Evolutionary conservation across 1,140 invertebrate species (phyloP).

Genomic region (Chironomus tepperi): DNA sequence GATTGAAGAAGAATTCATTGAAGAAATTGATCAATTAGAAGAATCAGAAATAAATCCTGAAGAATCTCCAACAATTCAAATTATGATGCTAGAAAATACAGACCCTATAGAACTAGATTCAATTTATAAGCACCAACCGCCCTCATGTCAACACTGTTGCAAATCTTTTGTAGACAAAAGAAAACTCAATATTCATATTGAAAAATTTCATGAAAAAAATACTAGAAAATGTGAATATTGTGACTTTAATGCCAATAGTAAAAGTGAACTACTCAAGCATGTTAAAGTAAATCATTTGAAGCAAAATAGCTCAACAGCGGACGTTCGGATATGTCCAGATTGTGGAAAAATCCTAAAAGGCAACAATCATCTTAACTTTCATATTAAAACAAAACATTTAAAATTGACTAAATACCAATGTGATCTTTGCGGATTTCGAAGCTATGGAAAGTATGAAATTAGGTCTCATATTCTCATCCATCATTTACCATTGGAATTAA

Average conservation of each 20-base stretch:
- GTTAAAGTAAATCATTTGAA: background rate
- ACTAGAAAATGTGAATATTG: background rate
- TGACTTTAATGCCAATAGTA: background rate
- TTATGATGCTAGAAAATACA: background rate
- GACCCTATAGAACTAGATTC: background rate
- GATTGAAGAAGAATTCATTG: background rate
- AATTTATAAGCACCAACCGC: background rate
- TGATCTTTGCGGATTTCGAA: background rate
- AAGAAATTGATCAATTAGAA: background rate
- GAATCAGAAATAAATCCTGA: background rate
- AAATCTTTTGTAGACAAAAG: background rate
- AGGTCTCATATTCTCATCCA: background rate
- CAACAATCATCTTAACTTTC: slow-evolving; percentile 16
- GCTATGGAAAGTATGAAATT: slow-evolving; percentile 11
- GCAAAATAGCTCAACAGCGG: background rate
- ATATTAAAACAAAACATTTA: slow-evolving; percentile 1
- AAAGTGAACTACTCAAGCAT: background rate
- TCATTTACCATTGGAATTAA: background rate
- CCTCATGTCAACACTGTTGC: background rate
- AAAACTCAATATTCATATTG: background rate
- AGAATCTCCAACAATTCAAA: background rate
- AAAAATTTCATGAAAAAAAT: background rate
- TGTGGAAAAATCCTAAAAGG: background rate
- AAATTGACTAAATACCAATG: background rate
- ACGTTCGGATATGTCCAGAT: background rate